phyloP scores from a whole-genome alignment of 2,888 invertebrate genomes.

The Caenorhabditis doughertyi region DNA sequence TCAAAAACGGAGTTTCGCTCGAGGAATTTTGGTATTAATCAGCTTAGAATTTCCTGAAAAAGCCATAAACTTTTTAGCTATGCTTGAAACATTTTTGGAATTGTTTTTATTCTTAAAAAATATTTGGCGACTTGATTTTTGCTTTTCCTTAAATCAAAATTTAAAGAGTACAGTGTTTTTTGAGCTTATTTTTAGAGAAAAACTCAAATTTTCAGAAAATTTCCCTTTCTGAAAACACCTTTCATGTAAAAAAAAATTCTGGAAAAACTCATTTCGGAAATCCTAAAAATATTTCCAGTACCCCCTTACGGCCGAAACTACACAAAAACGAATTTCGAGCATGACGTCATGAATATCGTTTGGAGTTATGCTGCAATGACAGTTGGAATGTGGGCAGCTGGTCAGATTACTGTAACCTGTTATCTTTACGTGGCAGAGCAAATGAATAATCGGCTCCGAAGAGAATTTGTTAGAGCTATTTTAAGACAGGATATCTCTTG shows the following conservation, averaged over 20 bases:
- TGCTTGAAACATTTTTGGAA: too few relatives aligned
- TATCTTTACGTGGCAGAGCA: constrained; percentile 84
- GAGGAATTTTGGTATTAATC: too few relatives aligned
- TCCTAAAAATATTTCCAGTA: constrained; percentile 26
- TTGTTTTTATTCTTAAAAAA: too few relatives aligned
- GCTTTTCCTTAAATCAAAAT: too few relatives aligned
- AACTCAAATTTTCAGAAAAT: too few relatives aligned
- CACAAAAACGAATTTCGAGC: constrained; percentile 59
- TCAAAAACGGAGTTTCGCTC: too few relatives aligned
- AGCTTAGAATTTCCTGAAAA: too few relatives aligned
- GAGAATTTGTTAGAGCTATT: constrained; percentile 83
- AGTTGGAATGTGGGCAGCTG: constrained; percentile 71
- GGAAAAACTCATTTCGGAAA: not conserved
- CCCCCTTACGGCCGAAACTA: constrained; percentile 43
- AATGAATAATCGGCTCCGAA: constrained; percentile 84
- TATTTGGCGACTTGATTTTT: too few relatives aligned
- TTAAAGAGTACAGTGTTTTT: too few relatives aligned
- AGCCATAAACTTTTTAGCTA: too few relatives aligned
- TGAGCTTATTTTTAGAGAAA: not conserved
- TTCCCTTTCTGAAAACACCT: too few relatives aligned
- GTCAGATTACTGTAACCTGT: constrained; percentile 74
- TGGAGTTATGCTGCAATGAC: constrained; percentile 73
- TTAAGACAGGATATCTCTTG: constrained; percentile 82
- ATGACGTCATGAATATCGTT: constrained; percentile 72
- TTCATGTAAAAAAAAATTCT: too few relatives aligned